Evolutionary conservation across 53 echinoderm and acorn worm species (phyloP).

Genomic region (Mesocentrotus franciscanus): DNA sequence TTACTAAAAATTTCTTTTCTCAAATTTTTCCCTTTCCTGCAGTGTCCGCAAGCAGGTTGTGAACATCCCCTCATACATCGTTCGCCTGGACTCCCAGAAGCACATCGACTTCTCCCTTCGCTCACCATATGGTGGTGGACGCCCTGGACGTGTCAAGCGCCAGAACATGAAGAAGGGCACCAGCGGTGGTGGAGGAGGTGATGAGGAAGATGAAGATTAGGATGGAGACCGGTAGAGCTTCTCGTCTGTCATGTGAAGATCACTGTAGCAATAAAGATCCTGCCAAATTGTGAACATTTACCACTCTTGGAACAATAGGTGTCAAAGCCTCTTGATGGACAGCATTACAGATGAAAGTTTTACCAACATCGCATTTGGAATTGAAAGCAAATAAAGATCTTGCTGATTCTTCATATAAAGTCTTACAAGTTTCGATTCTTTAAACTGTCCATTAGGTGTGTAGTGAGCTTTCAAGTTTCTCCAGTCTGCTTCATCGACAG

Average conservation of each 20-base stretch:
- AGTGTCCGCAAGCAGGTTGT: constrained; percentile 99
- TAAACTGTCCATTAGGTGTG: not conserved
- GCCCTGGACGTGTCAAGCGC: constrained; percentile 98
- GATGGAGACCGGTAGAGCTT: constrained; percentile 50
- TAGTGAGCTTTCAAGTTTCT: not conserved
- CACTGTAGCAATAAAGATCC: not conserved
- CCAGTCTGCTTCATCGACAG: not conserved
- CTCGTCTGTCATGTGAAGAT: constrained; percentile 6
- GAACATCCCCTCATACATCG: constrained; percentile 98
- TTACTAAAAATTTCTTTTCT: not conserved
- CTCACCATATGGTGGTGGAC: constrained; percentile 97
- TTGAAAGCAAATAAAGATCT: constrained; percentile 1
- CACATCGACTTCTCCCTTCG: constrained; percentile 99
- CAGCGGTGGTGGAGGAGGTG: constrained; percentile 81
- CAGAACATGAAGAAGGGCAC: constrained; percentile 90
- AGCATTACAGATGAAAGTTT: not conserved
- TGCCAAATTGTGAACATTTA: not conserved
- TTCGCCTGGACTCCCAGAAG: constrained; percentile 99
- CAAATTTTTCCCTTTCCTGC: not conserved
- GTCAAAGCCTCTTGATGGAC: not conserved
- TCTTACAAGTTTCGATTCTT: not conserved
- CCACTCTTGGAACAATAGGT: not conserved
- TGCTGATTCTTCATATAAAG: not conserved
- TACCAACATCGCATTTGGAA: constrained; percentile 15
- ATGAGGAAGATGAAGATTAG: constrained; percentile 89